Evolutionary conservation across 2,888 invertebrate species (phyloP).

Genomic region (Perdita meconis): DNA sequence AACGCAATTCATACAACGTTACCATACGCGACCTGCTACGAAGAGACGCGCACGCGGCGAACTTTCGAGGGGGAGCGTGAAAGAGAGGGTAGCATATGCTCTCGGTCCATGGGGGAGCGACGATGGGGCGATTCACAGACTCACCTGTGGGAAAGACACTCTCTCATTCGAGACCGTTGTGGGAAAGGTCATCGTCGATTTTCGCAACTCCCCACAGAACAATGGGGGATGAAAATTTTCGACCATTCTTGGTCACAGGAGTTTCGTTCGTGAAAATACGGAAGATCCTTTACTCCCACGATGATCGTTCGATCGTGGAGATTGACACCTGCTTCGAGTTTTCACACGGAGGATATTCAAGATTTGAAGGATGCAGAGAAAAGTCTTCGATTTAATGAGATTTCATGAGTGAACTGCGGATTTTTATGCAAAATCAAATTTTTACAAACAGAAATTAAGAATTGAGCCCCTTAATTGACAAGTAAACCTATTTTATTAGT

Average conservation of each 20-base stretch:
- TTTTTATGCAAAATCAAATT: no score
- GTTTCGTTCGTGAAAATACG: constrained; percentile 18
- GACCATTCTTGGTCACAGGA: background rate
- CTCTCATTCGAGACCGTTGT: constrained; percentile 33
- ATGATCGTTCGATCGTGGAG: constrained; percentile 14
- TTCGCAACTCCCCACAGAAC: constrained; percentile 38
- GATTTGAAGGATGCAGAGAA: constrained; percentile 21
- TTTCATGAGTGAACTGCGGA: no score
- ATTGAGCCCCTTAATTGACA: no score
- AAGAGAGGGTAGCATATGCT: constrained; percentile 57
- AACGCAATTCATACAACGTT: background rate
- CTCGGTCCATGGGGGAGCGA: constrained; percentile 52
- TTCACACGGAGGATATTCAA: background rate
- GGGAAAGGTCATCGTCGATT: constrained; percentile 58
- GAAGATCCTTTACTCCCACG: constrained; percentile 55
- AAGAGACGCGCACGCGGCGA: background rate
- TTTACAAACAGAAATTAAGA: no score
- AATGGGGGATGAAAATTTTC: background rate
- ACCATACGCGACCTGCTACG: background rate
- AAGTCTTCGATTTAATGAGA: no score
- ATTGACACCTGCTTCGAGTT: constrained; percentile 22
- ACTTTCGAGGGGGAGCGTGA: background rate
- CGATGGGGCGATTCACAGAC: constrained; percentile 37
- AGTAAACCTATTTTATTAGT: no score
- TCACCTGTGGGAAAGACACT: constrained; percentile 67